Conservation (phyloP, 2,797 vertebrate species). For the Poecilia picta region DNA sequence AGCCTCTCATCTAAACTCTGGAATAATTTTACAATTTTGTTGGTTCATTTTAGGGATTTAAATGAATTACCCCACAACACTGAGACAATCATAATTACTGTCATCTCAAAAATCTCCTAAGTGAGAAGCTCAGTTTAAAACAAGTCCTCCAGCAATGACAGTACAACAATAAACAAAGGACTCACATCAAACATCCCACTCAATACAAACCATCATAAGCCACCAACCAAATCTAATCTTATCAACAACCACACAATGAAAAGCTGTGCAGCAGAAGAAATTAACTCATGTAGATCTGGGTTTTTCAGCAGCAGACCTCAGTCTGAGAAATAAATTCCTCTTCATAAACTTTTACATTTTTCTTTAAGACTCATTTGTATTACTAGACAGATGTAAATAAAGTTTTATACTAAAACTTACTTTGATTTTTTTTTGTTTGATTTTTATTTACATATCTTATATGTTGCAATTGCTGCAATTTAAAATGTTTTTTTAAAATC, state of each 20-base stretch:
- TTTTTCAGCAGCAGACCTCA: not conserved
- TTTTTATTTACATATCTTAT: not conserved
- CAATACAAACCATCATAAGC: not conserved
- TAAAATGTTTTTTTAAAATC: not conserved
- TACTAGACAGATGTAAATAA: not conserved
- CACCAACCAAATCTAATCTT: not conserved
- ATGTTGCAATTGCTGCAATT: not conserved
- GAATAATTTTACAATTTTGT: too few relatives aligned
- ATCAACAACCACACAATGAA: not conserved
- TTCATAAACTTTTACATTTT: not conserved
- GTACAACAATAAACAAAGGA: too few relatives aligned
- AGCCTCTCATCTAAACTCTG: too few relatives aligned
- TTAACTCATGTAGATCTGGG: not conserved
- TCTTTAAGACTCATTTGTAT: not conserved
- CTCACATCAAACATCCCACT: not conserved
- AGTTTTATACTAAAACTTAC: not conserved
- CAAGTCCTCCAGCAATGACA: too few relatives aligned
- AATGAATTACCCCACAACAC: not conserved
- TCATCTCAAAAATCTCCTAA: not conserved
- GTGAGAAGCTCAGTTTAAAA: too few relatives aligned
- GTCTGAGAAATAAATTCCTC: not conserved
- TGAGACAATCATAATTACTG: not conserved
- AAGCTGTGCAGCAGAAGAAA: not conserved
- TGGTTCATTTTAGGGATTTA: too few relatives aligned
- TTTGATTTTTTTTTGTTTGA: not conserved